Base-by-base conservation (phyloP, 2,113 vertebrate species). In the Bos javanicus region DNA sequence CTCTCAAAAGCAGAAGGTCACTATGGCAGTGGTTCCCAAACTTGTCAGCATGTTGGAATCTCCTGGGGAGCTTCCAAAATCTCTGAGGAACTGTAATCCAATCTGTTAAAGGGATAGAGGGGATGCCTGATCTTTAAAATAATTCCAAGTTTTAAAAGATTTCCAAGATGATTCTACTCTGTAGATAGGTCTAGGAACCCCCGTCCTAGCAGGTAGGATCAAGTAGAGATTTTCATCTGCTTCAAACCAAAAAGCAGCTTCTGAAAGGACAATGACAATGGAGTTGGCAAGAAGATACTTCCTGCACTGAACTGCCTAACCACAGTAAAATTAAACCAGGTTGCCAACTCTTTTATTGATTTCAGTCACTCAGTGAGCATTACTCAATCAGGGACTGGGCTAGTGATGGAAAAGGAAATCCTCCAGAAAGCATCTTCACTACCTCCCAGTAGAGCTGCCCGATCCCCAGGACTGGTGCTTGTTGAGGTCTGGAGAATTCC, bases 391-490 rank as follows among this genome's bases (percentile, higher is more conserved):
- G n/a, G 26, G 26, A n/a, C 2, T 46, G 21, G 2, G 30, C 50
- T 74, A 46, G 5, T 16, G 19, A 30, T 6, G 23, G 25, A 19
- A 52, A 86, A 94, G 15, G 36, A 2, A 67, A n/a, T 30, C 82
- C 50, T 84, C 33, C n/a, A 30, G 64, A 71, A 74, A 7, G 14
- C 3, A 7, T 50, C 39, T 52, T 84, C 26, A 90, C 28, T 21
- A 2, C 4, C 19, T 85, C 62, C 13, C 33, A 26, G 3, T 0
- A 43, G 64, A 15, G 11, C 11, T 1, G 2, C 12, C 46, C n/a
- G 28, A 57, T 50, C 46, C 81, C 7, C 23, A 74, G 8, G 30
- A 33, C 57, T 87, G 11, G 9, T 30, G 6, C 25, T 91, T n/a
- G 56, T n/a, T 87, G 39, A 48, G 4, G 23, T 48, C 60, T 91